These are phyloP conservation scores for Drosophila nebulosa DNA, from an alignment of 1,140 invertebrate genomes.

Conservation along the genomic window DNA sequence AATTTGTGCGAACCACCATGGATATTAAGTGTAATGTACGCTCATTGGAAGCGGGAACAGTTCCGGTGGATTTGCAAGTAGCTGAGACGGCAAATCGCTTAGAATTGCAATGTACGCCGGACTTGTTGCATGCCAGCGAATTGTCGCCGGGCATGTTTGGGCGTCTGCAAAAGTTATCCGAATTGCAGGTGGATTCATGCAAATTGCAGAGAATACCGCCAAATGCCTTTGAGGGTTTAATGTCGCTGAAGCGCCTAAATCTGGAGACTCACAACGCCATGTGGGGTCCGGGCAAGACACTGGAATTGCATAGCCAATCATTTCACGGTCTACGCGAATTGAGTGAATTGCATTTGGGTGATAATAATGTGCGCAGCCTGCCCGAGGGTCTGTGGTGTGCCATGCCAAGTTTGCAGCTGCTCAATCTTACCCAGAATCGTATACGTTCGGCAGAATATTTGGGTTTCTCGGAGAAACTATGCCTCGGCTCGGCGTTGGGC, in stretches of 20 bases:
- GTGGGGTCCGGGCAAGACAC: conserved; percentile 85
- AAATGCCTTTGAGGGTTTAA: conserved; percentile 86
- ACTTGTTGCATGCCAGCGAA: conserved; percentile 86
- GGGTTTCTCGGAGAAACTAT: conserved; percentile 83
- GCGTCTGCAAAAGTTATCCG: conserved; percentile 86
- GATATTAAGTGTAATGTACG: conserved; percentile 83
- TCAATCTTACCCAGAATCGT: conserved; percentile 89
- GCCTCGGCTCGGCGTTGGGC: conserved; percentile 69
- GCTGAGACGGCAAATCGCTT: conserved; percentile 86
- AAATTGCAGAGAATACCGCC: conserved; percentile 87
- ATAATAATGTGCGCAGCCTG: conserved; percentile 88
- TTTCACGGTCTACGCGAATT: conserved; percentile 86
- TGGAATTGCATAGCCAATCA: conserved; percentile 84
- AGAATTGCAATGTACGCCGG: conserved; percentile 85
- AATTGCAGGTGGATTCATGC: conserved; percentile 87
- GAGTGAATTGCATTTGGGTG: conserved; percentile 86
- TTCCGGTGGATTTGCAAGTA: conserved; percentile 82
- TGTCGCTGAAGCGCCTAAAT: conserved; percentile 86
- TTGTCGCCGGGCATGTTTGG: conserved; percentile 85
- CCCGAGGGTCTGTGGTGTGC: conserved; percentile 88
- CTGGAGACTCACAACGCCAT: conserved; percentile 87
- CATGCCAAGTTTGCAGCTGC: conserved; percentile 86
- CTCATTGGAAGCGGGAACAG: conserved; percentile 81
- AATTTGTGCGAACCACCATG: conserved; percentile 78
- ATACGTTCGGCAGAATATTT: conserved; percentile 86